phyloP scores from a whole-genome alignment of 2,797 vertebrate species.

The Silurus aristotelis region DNA sequence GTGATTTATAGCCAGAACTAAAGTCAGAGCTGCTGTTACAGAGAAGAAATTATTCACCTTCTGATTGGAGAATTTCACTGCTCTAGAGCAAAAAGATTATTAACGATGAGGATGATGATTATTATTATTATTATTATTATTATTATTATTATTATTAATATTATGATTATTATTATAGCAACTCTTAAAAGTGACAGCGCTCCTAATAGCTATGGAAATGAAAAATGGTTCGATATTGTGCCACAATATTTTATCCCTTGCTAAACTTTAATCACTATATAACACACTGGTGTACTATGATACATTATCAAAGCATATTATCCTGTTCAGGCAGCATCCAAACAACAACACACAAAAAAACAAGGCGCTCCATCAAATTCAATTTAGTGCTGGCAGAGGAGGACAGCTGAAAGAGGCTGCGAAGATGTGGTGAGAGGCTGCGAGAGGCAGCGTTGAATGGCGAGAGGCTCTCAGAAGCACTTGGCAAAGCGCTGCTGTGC shows the following conservation, averaged over 20 bases:
- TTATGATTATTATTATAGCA: neutral
- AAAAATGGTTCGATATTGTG: slow-evolving; percentile 33
- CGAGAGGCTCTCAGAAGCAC: slow-evolving; percentile 58
- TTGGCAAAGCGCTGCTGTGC: slow-evolving; percentile 67
- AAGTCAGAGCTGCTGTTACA: neutral
- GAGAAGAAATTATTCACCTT: neutral
- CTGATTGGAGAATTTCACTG: neutral
- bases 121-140: neutral
- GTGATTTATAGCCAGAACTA: neutral
- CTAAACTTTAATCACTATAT: slow-evolving; percentile 48
- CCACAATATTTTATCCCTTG: slow-evolving; percentile 34
- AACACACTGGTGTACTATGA: slow-evolving; percentile 28
- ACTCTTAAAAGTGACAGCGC: neutral
- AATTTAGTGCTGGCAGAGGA: slow-evolving; percentile 58
- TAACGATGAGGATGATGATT: neutral
- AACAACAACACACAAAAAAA: slow-evolving; percentile 47
- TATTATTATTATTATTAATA: neutral
- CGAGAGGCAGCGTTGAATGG: slow-evolving; percentile 26
- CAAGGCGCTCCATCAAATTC: slow-evolving; percentile 56
- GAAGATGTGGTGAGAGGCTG: slow-evolving; percentile 23
- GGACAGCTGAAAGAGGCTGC: slow-evolving; percentile 54
- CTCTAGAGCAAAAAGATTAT: neutral
- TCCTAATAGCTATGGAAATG: neutral
- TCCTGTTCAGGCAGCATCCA: slow-evolving; percentile 53
- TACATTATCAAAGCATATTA: slow-evolving; percentile 57